Percentiles rank a stretch among this genome's conserved stretches.
Evolutionary conservation across 92 coral and sea anemone species (phyloP).

Genomic region (Epizoanthus rinbou): DNA sequence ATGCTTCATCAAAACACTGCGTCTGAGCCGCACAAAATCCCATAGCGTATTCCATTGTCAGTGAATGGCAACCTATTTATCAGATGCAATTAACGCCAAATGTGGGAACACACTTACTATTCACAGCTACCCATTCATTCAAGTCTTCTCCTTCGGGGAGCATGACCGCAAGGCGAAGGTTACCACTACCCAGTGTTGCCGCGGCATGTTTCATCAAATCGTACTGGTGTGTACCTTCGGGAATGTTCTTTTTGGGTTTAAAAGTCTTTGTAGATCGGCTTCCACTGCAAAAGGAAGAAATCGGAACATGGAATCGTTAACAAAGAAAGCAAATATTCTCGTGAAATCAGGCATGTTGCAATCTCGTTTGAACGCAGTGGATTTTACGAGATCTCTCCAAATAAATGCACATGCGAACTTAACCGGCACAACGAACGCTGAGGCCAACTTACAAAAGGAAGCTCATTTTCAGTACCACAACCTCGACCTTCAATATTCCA

Average conservation of each 20-base stretch:
- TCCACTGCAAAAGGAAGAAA: conserved; percentile 68
- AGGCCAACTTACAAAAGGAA: conserved; percentile 92
- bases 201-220: conserved; percentile 99
- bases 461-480: conserved; percentile 81
- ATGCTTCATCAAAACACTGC: too few relatives aligned
- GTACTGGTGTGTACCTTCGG: conserved; percentile 99
- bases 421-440: background rate
- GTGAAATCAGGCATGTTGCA: conserved; percentile 33
- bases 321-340: conserved; percentile 26
- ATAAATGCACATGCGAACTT: conserved; percentile 14
- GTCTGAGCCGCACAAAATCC: background rate
- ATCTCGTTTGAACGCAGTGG: conserved; percentile 29
- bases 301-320: background rate
- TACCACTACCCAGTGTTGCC: conserved; percentile 98
- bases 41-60: background rate
- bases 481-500: conserved; percentile 30
- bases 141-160: conserved; percentile 98
- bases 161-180: conserved; percentile 93
- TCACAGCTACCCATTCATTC: conserved; percentile 99
- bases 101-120: conserved; percentile 66
- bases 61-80: background rate
- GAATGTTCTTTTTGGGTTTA: conserved; percentile 97
- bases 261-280: conserved; percentile 98
- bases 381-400: conserved; percentile 4
- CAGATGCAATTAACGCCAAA: background rate